Conservation (phyloP, 2,113 vertebrate species). For the rat (Rattus norvegicus) region DNA sequence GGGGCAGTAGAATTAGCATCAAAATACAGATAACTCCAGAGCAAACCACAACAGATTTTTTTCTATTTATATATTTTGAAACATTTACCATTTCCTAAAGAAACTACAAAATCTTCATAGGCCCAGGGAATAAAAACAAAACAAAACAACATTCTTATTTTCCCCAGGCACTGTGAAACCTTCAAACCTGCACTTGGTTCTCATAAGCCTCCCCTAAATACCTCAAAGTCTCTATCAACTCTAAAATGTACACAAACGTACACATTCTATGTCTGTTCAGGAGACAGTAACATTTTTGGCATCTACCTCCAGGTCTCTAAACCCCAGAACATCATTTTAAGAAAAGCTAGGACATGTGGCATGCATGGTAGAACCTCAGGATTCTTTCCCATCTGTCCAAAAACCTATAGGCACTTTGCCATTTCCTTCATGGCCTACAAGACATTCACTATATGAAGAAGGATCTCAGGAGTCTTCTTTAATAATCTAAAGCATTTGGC, state of each 20-base stretch:
- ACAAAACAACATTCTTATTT: background rate
- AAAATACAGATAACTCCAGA: no score
- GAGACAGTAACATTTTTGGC: no score
- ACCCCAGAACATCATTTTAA: background rate
- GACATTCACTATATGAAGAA: background rate
- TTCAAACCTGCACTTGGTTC: background rate
- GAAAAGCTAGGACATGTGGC: background rate
- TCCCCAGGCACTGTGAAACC: background rate
- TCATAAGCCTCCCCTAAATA: background rate
- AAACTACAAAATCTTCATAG: background rate
- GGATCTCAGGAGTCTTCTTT: background rate
- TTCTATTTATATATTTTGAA: background rate
- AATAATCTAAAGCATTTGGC: no score
- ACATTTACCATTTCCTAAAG: background rate
- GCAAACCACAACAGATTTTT: no score
- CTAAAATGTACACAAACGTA: no score
- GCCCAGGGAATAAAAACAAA: background rate
- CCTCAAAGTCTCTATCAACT: background rate
- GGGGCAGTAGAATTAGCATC: no score
- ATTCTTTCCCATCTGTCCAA: background rate
- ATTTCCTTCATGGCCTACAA: background rate
- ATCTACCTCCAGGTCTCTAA: background rate
- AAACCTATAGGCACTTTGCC: accelerated
- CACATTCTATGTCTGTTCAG: background rate
- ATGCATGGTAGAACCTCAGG: background rate